Conservation (phyloP, 2,113 vertebrate species). For the Tor tambroides region DNA sequence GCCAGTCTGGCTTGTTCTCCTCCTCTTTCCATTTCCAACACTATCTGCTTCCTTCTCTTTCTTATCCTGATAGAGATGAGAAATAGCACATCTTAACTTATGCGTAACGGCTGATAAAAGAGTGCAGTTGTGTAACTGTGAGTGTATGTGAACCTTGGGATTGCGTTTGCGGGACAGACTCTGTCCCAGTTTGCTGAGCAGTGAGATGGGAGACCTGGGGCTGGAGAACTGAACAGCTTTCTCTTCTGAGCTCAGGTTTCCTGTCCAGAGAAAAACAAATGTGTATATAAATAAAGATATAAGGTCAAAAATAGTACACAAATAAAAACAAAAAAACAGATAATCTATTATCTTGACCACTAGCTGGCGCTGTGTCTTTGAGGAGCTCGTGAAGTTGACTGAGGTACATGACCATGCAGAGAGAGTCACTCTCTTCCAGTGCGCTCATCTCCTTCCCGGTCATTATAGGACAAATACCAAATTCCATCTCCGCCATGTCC, state of each 20-base stretch:
- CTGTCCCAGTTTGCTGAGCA: constrained; percentile 90
- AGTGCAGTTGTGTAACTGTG: not conserved
- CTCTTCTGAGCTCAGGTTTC: constrained; percentile 79
- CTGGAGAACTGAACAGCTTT: constrained; percentile 82
- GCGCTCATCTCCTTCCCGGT: constrained; percentile 92
- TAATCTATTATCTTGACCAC: constrained; percentile 74
- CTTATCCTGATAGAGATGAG: constrained; percentile 78
- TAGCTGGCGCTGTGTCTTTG: constrained; percentile 79
- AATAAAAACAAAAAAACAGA: not conserved
- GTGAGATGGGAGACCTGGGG: constrained; percentile 86
- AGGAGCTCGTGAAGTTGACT: constrained; percentile 96
- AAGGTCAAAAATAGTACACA: not conserved
- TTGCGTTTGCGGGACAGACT: constrained; percentile 87
- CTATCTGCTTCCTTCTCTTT: constrained; percentile 83
- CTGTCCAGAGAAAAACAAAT: constrained; percentile 67
- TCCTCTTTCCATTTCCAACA: constrained; percentile 85
- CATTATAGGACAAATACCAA: constrained; percentile 93
- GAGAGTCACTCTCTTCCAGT: constrained; percentile 85
- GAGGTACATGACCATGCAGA: constrained; percentile 98
- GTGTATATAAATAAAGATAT: not conserved
- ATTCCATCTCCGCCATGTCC: constrained; percentile 86
- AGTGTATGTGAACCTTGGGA: constrained; percentile 81
- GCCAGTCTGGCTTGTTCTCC: constrained; percentile 75
- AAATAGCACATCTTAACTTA: not conserved
- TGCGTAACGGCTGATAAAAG: not conserved